These are phyloP conservation scores for Leptopterna dolabrata DNA, from an alignment of 2,888 invertebrate species.

Conservation along the genomic window DNA sequence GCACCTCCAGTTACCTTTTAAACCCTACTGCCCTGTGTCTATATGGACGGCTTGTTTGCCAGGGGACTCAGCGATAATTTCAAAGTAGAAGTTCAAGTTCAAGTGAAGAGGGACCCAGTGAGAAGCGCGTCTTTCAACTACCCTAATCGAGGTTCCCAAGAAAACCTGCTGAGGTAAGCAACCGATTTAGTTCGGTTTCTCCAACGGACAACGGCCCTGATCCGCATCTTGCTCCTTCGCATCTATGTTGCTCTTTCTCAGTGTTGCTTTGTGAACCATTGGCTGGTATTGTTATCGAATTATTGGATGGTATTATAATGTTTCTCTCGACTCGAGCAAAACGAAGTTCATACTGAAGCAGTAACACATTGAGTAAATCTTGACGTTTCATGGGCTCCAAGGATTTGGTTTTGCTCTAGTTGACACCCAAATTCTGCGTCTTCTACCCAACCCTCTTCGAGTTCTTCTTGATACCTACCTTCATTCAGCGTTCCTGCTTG, in stretches of 20 bases:
- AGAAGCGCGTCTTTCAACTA: conserved; percentile 62
- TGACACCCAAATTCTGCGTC: neutral
- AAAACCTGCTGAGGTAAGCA: conserved; percentile 53
- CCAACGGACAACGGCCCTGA: neutral
- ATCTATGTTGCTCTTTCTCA: neutral
- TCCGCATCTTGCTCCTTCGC: neutral
- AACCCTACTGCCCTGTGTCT: neutral
- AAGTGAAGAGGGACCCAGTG: conserved; percentile 55
- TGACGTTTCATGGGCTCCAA: neutral
- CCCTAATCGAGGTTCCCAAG: conserved; percentile 59
- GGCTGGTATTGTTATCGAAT: too few species aligned
- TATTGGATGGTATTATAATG: too few species aligned
- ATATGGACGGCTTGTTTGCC: conserved; percentile 47
- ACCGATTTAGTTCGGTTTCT: neutral
- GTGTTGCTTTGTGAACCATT: neutral
- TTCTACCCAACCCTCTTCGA: neutral
- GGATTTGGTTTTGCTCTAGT: neutral
- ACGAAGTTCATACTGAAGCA: too few species aligned
- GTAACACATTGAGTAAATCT: too few species aligned
- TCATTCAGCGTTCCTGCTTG: neutral
- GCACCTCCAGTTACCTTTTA: too few species aligned
- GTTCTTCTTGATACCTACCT: neutral
- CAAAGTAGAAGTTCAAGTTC: conserved; percentile 53
- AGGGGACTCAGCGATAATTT: conserved; percentile 51
- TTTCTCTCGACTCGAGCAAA: neutral